phyloP scores from a whole-genome alignment of 2,888 invertebrate species.

The Drosophila limbata region DNA sequence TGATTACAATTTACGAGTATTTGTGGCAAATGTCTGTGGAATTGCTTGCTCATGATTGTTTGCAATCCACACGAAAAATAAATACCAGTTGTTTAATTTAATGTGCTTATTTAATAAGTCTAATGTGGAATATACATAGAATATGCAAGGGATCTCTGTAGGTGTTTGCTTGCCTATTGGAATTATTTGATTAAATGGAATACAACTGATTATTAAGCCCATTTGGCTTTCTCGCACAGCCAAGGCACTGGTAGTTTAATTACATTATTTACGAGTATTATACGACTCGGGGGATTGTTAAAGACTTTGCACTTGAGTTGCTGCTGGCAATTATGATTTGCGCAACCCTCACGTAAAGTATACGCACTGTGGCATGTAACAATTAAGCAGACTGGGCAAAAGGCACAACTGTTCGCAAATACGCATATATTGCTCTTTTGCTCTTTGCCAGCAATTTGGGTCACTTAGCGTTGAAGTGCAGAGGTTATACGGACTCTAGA shows the following conservation, averaged over 20 bases:
- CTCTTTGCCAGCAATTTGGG: constrained; percentile 61
- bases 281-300: constrained; percentile 16
- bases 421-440: constrained; percentile 27
- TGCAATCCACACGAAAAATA: constrained; percentile 31
- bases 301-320: constrained; percentile 42
- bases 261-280: constrained; percentile 66
- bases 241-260: constrained; percentile 61
- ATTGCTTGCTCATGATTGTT: constrained; percentile 30
- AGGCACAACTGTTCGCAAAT: constrained; percentile 4
- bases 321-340: constrained; percentile 58
- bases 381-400: constrained; percentile 26
- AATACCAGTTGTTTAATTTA: constrained; percentile 38
- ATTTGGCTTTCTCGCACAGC: constrained; percentile 24
- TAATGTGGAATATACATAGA: constrained; percentile 14
- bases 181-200: constrained; percentile 77
- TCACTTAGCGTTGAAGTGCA: constrained; percentile 62
- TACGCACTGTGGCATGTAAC: constrained; percentile 66
- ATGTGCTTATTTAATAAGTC: constrained; percentile 50
- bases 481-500: constrained; percentile 31
- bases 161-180: constrained; percentile 58
- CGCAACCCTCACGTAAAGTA: constrained; percentile 48
- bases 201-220: constrained; percentile 45
- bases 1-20: constrained; percentile 70
- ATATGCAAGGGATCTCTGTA: constrained; percentile 31
- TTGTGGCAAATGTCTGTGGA: constrained; percentile 53